A percentile compares a stretch with the other conserved stretches of the same genome.
Conservation (phyloP, 92 coral and sea anemone genomes). For the Palythoa grandiflora region DNA sequence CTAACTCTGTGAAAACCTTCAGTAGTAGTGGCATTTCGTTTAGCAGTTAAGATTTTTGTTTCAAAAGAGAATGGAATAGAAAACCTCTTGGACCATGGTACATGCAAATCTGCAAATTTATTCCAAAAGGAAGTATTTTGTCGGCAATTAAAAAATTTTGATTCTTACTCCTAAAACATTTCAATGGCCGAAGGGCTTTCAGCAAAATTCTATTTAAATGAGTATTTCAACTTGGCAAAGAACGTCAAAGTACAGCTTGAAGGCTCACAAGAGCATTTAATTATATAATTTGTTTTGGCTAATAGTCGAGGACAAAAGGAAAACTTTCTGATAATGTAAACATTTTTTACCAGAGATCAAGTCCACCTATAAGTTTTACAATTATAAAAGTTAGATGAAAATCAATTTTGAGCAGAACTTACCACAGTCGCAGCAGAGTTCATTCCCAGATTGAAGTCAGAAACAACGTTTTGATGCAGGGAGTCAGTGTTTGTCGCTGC, state of each 20-base stretch:
- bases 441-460: constrained; percentile 16
- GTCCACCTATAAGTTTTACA: not conserved
- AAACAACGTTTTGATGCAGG: not conserved
- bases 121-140: too few species aligned
- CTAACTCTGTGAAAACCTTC: too few species aligned
- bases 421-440: constrained; percentile 48
- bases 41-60: too few species aligned
- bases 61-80: too few species aligned
- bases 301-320: constrained; percentile 9
- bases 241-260: not conserved
- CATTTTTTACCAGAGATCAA: not conserved
- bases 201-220: not conserved
- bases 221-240: not conserved
- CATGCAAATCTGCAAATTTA: too few species aligned
- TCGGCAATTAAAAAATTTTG: too few species aligned
- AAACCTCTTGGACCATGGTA: too few species aligned
- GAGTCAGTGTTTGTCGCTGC: not conserved
- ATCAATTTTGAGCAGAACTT: not conserved
- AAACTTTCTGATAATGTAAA: constrained; percentile 23
- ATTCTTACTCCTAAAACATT: too few species aligned
- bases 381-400: not conserved
- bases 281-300: constrained; percentile 22
- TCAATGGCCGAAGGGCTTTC: not conserved
- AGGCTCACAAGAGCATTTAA: not conserved
- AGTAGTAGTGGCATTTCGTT: too few species aligned